Conservation (phyloP, 2,113 vertebrate genomes). For the Pseudopodoces humilis region DNA sequence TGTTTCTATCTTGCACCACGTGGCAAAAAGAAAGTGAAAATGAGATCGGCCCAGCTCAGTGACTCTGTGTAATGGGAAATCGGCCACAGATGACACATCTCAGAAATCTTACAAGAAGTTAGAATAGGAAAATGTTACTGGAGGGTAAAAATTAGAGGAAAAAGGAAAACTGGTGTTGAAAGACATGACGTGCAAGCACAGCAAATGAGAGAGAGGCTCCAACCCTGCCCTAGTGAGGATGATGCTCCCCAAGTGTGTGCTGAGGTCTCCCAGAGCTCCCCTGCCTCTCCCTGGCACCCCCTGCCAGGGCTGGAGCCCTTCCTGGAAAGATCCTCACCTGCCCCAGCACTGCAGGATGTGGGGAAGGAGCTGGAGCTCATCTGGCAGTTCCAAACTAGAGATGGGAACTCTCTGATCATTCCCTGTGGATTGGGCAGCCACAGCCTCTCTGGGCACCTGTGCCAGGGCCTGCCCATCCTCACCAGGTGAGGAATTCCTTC, state of each 20-base stretch:
- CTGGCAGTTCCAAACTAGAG: neutral
- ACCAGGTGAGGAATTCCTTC: neutral
- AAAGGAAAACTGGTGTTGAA: neutral
- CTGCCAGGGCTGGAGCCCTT: neutral
- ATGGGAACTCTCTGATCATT: neutral
- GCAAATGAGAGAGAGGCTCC: neutral
- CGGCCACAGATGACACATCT: neutral
- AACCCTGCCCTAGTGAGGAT: neutral
- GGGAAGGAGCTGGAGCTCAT: neutral
- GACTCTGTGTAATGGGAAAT: neutral
- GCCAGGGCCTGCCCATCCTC: neutral
- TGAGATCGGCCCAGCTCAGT: neutral
- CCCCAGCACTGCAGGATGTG: neutral
- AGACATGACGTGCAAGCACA: fast-evolving
- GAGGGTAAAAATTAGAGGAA: neutral
- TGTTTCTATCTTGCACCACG: neutral
- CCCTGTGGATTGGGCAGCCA: neutral
- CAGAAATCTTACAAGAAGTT: no score
- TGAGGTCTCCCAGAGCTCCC: neutral
- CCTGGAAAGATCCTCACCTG: neutral
- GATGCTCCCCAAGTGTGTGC: neutral
- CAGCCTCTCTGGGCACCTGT: neutral
- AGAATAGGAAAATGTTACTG: neutral
- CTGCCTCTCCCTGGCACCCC: neutral
- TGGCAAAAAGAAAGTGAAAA: neutral